phyloP scores from a whole-genome alignment of 2,888 invertebrate species.

The Plutella xylostella region DNA sequence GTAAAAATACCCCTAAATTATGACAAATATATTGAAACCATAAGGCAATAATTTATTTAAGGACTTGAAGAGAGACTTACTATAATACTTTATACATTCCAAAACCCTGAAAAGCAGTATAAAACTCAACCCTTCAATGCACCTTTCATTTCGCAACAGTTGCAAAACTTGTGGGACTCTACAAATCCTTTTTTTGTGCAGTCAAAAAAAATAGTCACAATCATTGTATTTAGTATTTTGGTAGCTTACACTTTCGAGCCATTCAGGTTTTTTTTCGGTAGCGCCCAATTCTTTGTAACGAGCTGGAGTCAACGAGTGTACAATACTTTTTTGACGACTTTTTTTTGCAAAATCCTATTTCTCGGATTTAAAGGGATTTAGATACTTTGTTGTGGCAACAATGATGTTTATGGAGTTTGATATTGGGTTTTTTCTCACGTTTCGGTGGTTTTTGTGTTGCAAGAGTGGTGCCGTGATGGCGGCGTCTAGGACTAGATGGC shows the following conservation, averaged over 20 bases:
- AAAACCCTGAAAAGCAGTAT: too few species aligned
- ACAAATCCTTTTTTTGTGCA: not conserved
- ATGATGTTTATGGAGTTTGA: slow-evolving; percentile 53
- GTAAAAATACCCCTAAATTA: too few species aligned
- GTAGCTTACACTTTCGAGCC: slow-evolving; percentile 53
- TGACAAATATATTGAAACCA: too few species aligned
- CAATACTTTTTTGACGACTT: slow-evolving; percentile 28
- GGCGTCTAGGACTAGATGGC: too few species aligned
- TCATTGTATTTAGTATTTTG: slow-evolving; percentile 53
- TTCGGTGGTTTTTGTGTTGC: slow-evolving; percentile 5
- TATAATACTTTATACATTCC: too few species aligned
- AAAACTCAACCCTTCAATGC: too few species aligned
- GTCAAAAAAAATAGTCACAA: slow-evolving; percentile 35
- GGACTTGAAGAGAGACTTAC: too few species aligned
- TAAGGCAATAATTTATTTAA: too few species aligned
- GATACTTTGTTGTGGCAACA: slow-evolving; percentile 68
- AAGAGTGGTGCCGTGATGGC: too few species aligned
- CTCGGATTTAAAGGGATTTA: slow-evolving; percentile 67
- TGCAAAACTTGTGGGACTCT: too few species aligned
- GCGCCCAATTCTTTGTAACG: slow-evolving; percentile 40
- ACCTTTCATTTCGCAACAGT: too few species aligned
- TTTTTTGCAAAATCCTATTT: slow-evolving; percentile 60
- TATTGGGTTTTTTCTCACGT: slow-evolving; percentile 51
- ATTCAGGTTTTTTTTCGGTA: slow-evolving; percentile 36
- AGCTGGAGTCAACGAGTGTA: slow-evolving; percentile 60